Evolutionary conservation across 2,797 vertebrate species (phyloP), one percentile per base, ranked within the genome.

Genomic region (Gephyroberyx darwinii): DNA sequence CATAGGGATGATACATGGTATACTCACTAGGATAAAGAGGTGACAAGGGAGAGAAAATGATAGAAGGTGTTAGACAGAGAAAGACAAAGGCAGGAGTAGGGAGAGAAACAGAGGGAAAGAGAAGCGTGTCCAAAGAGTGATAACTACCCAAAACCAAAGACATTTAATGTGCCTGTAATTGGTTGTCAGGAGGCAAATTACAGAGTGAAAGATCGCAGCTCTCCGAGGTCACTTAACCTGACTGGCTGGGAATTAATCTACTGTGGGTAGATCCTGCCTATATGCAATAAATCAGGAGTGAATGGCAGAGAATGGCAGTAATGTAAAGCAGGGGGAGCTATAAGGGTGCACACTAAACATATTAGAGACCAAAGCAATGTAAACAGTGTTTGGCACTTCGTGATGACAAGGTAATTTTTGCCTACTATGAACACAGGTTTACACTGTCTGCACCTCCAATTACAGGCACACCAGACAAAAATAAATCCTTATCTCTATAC

Each of bases 161-260:
- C 1, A 31, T n/a, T 77, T 81, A 79, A 90, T 90, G 85, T 76
- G 71, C 19, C 71, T 39, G 58, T 90, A 91, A 89, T 79, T 82
- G 83, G 33, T 83, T 79, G 88, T 77, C n/a, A 17, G 52, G 72
- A 80, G 85, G 76, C 85, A 78, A 90, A 88, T 80, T 48, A 84
- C 83, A n/a, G 64, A 69, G 6, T 91, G 83, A 91, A 30, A 71
- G 79, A 89, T 91, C 71, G 9, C 39, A 0, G 4, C 37, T 53
- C 0, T 53, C 33, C 74, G 2, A 62, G 80, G 48, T 71, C 20
- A 9, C 30, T 43, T 19, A 60, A 72, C 68, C 72, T 71, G 58
- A n/a, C 48, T 33, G 45, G 52, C 66, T 17, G 47, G 35, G 22
- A 54, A 54, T 0, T 41, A 68, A n/a, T 63, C 33, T 57, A 6